Conservation (phyloP, 2,797 vertebrate genomes). For the Linurgus olivaceus region DNA sequence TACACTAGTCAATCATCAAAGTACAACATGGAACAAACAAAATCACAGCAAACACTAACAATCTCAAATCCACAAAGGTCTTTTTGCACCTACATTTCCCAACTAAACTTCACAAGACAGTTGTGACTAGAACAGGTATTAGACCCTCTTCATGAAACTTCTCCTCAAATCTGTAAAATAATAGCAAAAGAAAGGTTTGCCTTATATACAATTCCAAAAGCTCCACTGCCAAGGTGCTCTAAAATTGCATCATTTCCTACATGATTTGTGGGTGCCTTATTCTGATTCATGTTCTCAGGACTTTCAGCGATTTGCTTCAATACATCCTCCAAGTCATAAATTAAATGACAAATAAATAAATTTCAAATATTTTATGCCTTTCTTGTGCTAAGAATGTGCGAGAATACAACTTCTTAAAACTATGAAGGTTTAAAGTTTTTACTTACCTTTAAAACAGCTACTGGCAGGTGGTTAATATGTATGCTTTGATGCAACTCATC, state of each 20-base stretch:
- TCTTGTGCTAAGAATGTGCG: neutral
- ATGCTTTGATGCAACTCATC: neutral
- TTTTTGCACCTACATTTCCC: neutral
- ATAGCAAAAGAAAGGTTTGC: slow-evolving; percentile 64
- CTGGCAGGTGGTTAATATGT: neutral
- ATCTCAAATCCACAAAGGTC: neutral
- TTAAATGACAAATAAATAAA: neutral
- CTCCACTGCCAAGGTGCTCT: slow-evolving; percentile 89
- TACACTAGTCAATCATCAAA: neutral
- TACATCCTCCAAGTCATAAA: slow-evolving; percentile 79
- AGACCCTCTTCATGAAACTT: neutral
- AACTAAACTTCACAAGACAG: neutral
- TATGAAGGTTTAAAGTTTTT: neutral
- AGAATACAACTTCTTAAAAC: neutral
- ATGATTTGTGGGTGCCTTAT: slow-evolving; percentile 82
- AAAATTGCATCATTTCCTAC: slow-evolving; percentile 86
- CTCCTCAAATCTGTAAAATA: neutral
- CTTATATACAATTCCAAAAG: slow-evolving; percentile 91
- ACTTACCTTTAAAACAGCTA: slow-evolving; percentile 73
- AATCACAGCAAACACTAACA: neutral
- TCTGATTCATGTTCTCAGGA: slow-evolving; percentile 86
- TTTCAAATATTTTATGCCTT: neutral
- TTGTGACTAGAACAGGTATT: neutral
- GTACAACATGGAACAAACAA: neutral
- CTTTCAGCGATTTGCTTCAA: slow-evolving; percentile 82